Evolutionary conservation across 2,113 vertebrate genomes (phyloP).

Genomic region (Myiopsitta monachus): DNA sequence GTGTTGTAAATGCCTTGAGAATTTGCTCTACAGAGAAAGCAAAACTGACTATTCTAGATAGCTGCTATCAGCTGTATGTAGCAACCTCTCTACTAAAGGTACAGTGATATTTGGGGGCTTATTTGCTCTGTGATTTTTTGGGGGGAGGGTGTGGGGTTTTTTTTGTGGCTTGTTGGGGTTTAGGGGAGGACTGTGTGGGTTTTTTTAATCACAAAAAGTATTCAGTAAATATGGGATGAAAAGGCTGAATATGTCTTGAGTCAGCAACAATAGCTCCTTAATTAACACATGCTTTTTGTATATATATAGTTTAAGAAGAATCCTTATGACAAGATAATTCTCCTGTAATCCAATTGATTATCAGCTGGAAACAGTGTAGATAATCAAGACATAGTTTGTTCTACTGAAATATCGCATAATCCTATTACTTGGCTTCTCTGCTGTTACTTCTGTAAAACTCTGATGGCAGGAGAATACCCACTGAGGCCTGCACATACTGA

Average conservation of each 20-base stretch:
- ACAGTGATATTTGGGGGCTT: background rate
- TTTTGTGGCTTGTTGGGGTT: background rate
- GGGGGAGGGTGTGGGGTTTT: fast-evolving
- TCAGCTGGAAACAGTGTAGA: background rate
- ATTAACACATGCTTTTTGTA: background rate
- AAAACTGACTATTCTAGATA: background rate
- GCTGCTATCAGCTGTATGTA: background rate
- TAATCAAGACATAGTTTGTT: background rate
- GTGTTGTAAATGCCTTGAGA: background rate
- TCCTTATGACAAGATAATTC: background rate
- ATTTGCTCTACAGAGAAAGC: background rate
- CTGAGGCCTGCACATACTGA: background rate
- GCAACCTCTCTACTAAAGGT: background rate
- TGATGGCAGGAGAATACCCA: background rate
- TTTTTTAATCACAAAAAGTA: background rate
- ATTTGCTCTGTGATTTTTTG: background rate
- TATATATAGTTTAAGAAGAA: background rate
- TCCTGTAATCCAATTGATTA: slow-evolving; percentile 9
- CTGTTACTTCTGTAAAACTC: background rate
- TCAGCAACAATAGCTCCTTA: background rate
- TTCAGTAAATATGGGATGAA: background rate
- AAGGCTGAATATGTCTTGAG: background rate
- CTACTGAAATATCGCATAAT: slow-evolving; percentile 1
- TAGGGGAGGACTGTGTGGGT: background rate
- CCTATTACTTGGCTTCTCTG: background rate